Conservation (phyloP, 2,113 vertebrate genomes). For the Rhineura floridana region DNA sequence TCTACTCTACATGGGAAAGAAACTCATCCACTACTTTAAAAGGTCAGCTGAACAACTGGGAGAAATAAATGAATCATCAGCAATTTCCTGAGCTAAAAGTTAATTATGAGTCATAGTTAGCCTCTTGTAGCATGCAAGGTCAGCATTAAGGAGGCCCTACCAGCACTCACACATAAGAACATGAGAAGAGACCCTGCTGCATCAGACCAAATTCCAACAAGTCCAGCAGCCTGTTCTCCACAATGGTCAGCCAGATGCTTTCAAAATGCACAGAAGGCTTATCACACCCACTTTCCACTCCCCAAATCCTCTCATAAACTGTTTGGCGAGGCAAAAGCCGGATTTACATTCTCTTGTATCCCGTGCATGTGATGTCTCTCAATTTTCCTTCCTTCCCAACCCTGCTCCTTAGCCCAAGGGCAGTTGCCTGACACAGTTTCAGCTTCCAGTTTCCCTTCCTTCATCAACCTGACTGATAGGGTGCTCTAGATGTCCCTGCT, state of each 20-base stretch:
- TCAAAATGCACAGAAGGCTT: neutral
- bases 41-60: neutral
- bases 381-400: neutral
- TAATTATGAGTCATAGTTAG: neutral
- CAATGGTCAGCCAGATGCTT: neutral
- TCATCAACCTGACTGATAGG: neutral
- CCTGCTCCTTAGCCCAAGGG: neutral
- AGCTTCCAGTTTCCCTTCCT: neutral
- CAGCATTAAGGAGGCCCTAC: neutral
- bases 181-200: neutral
- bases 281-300: neutral
- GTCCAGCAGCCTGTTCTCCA: neutral
- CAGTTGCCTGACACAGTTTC: neutral
- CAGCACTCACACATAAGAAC: neutral
- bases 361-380: neutral
- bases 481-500: neutral
- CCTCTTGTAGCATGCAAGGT: neutral
- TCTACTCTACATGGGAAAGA: neutral
- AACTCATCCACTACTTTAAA: neutral
- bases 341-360: neutral
- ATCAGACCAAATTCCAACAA: neutral
- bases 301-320: neutral
- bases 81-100: neutral
- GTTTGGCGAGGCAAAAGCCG: neutral
- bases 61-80: neutral